These are phyloP conservation scores for Petrocephalus zakoni DNA, from an alignment of 2,113 vertebrate genomes.

Conservation along the genomic window DNA sequence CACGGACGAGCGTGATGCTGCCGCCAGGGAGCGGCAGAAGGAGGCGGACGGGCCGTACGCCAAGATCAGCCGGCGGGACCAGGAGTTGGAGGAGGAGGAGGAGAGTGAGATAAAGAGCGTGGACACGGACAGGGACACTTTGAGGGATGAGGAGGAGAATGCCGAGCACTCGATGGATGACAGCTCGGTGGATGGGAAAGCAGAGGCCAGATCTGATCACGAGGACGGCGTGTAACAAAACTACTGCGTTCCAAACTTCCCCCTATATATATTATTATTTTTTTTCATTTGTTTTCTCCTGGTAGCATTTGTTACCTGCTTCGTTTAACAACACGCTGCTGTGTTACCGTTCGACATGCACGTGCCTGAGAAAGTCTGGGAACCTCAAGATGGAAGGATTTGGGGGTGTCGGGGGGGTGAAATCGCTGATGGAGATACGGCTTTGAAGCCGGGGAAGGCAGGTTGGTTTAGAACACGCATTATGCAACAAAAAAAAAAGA, in stretches of 20 bases:
- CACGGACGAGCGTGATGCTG: constrained; percentile 87
- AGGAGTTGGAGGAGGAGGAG: constrained; percentile 92
- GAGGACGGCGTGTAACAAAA: constrained; percentile 95
- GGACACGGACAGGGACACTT: constrained; percentile 96
- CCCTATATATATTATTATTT: constrained; percentile 47
- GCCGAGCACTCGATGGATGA: constrained; percentile 98
- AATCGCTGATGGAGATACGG: constrained; percentile 74
- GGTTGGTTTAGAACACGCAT: constrained; percentile 92
- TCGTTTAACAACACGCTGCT: constrained; percentile 76
- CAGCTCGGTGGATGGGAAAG: constrained; percentile 97
- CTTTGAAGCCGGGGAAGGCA: constrained; percentile 62
- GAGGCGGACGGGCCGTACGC: constrained; percentile 82
- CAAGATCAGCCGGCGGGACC: constrained; percentile 84
- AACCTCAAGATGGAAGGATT: constrained; percentile 83
- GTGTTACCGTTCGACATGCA: constrained; percentile 92
- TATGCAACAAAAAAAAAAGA: constrained; percentile 81
- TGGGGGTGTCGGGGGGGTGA: constrained; percentile 46
- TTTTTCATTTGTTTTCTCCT: constrained; percentile 43
- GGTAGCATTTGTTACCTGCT: constrained; percentile 86
- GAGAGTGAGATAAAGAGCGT: constrained; percentile 98
- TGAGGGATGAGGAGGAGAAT: constrained; percentile 95
- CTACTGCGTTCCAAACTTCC: constrained; percentile 79
- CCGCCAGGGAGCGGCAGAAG: constrained; percentile 82
- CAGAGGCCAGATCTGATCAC: constrained; percentile 99
- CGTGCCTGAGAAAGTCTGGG: constrained; percentile 97